phyloP scores from a whole-genome alignment of 2,113 vertebrate genomes.

The Gopherus flavomarginatus region DNA sequence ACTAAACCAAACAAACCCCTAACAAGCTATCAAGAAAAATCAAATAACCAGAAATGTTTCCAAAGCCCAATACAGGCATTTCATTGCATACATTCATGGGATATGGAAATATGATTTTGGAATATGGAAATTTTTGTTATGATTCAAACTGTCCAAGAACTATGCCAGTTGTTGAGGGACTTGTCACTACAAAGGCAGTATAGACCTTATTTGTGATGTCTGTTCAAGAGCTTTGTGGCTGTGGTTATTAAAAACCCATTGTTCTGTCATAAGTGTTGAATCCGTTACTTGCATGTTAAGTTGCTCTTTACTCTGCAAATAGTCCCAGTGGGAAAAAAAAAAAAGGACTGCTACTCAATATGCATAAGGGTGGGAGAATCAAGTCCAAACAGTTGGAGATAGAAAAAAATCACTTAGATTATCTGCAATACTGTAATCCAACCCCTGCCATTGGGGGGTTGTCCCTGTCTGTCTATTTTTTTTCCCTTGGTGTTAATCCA shows the following conservation, averaged over 20 bases:
- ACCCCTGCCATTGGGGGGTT: not conserved
- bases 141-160: not conserved
- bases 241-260: not conserved
- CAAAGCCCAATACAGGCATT: not conserved
- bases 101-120: not conserved
- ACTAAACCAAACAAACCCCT: not conserved
- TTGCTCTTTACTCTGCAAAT: not conserved
- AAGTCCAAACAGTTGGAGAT: not conserved
- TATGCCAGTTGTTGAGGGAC: not conserved
- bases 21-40: not conserved
- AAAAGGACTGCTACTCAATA: not conserved
- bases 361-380: not conserved
- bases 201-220: not conserved
- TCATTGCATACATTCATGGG: not conserved
- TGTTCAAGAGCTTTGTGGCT: not conserved
- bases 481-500: not conserved
- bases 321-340: not conserved
- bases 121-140: not conserved
- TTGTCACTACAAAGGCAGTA: not conserved
- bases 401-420: not conserved
- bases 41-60: not conserved
- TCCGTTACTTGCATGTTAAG: not conserved
- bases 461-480: not conserved
- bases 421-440: not conserved
- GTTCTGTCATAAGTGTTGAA: not conserved